Evolutionary conservation across 2,797 vertebrate species (phyloP).

Genomic region (Salmo trutta): DNA sequence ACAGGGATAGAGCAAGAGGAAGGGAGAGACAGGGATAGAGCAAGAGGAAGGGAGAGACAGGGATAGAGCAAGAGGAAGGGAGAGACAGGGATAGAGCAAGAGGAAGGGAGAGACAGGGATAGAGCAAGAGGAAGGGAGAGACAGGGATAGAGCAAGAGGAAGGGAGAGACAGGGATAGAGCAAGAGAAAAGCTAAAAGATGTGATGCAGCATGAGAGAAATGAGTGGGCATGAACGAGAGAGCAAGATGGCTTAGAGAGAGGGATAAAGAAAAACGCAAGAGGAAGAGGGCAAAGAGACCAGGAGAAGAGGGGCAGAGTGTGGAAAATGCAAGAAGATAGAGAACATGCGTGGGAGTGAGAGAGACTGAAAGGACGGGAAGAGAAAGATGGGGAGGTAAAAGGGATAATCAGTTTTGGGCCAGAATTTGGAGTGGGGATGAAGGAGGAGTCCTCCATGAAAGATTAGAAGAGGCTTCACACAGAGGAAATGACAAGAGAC

Average conservation of each 20-base stretch:
- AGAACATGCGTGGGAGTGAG: too few species aligned
- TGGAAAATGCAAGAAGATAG: too few species aligned
- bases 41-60: too few species aligned
- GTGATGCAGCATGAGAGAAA: too few species aligned
- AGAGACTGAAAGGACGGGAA: too few species aligned
- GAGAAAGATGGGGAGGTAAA: neutral
- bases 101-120: neutral
- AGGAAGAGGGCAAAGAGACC: too few species aligned
- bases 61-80: neutral
- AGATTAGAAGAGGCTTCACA: neutral
- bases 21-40: too few species aligned
- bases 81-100: neutral
- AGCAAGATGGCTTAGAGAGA: too few species aligned
- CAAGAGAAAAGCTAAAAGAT: neutral
- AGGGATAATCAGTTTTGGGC: neutral
- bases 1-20: neutral
- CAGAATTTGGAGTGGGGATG: neutral
- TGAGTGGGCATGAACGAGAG: too few species aligned
- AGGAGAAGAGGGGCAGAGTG: too few species aligned
- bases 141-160: neutral
- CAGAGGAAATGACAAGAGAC: neutral
- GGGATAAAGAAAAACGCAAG: too few species aligned
- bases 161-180: neutral
- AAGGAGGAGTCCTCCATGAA: neutral
- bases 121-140: too few species aligned